phyloP scores from a whole-genome alignment of 35 echinoderm and acorn worm species.

The Lytechinus variegatus region DNA sequence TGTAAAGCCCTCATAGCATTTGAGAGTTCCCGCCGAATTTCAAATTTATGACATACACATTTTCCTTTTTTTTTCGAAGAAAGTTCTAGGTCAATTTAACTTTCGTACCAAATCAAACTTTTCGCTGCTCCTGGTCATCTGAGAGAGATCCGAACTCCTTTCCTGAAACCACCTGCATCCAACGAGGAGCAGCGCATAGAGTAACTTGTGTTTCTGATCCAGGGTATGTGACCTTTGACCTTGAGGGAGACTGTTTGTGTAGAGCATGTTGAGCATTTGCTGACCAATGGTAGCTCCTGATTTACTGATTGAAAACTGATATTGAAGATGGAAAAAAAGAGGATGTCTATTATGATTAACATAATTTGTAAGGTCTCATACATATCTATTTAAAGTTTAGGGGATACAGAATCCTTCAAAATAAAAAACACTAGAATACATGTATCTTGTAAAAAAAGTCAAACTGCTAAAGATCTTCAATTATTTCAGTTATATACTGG shows the following conservation, averaged over 20 bases:
- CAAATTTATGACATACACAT: too few species aligned
- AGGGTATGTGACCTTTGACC: conserved; percentile 49
- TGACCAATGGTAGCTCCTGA: conserved; percentile 85
- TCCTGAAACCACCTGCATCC: conserved; percentile 97
- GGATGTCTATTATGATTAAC: too few species aligned
- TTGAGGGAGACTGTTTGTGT: conserved; percentile 16
- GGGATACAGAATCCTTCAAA: neutral
- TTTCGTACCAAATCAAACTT: neutral
- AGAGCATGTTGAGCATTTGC: conserved; percentile 86
- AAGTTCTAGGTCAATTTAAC: neutral
- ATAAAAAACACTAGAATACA: neutral
- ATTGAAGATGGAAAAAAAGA: conserved; percentile 7
- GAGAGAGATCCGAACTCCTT: conserved; percentile 69
- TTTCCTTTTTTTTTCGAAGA: neutral
- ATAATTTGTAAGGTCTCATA: too few species aligned
- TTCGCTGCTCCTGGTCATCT: conserved; percentile 13
- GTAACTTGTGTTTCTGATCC: conserved; percentile 50
- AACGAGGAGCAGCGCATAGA: conserved; percentile 83
- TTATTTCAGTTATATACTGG: too few species aligned
- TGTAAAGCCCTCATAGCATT: too few species aligned
- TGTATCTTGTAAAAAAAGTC: neutral
- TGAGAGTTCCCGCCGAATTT: too few species aligned
- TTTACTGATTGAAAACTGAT: conserved; percentile 86
- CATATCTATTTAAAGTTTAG: too few species aligned
- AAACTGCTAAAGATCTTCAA: too few species aligned